Base-by-base conservation (phyloP, 2,797 vertebrate species). In the Aselliscus stoliczkanus region DNA sequence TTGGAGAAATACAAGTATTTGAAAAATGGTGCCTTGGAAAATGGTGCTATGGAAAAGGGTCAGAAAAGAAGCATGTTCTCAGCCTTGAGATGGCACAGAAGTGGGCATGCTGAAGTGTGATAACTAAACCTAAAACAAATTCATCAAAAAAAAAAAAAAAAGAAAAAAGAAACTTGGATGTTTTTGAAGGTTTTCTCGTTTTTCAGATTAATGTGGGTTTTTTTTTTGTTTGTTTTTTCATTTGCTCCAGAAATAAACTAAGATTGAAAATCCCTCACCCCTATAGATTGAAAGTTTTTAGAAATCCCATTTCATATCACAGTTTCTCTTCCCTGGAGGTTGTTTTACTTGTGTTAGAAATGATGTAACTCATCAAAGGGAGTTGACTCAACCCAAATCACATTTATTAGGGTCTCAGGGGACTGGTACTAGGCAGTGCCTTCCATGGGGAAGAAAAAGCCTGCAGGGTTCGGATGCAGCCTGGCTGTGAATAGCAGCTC, bases 261-360 rank as follows among this genome's bases (percentile, higher is more conserved):
- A 79, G 72, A 85, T 84, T 70, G 92, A 82, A 85, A 95, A 91
- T 64, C 44, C 18, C 52, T 82, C 7, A 2, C 64, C 82, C 34
- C 52, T 67, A 2, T 14, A 83, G 91, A 80, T n/a, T 27, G 34
- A 23, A 83, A 15, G 58, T 64, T 94, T 97, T 96, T 91, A 93
- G 79, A 89, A 91, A 93, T 80, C 83, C 70, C 86, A 73, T 87
- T 76, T 86, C 92, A 91, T 52, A 92, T 7, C 42, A 21, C 62
- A 25, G 23, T 76, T 90, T 95, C 88, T 84, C 79, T 97, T 87
- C 64, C 62, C 58, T 69, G 69, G 56, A 79, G 44, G 88, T 86
- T 50, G 88, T 96, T 97, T 96, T 73, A 90, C 47, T 92, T 90
- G 27, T 25, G 65, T 80, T 91, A 82, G 82, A 95, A 96, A 91